Conservation (phyloP, 2,113 vertebrate species). For the Hucho hucho region DNA sequence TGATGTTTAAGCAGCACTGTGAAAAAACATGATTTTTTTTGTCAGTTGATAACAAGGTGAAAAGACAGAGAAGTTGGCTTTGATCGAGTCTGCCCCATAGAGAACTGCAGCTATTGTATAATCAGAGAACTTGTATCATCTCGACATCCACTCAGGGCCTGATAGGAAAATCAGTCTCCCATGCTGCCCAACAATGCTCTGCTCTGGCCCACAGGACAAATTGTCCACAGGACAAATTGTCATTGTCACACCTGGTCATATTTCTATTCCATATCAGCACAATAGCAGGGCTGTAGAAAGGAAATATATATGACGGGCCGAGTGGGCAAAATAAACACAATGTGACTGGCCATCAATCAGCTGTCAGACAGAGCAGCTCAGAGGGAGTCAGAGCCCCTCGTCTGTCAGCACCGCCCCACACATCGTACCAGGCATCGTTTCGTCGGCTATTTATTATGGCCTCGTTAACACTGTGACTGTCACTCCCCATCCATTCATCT, state of each 20-base stretch:
- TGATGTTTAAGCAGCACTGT: too few relatives aligned
- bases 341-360: conserved; percentile 37
- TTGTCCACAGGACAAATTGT: conserved; percentile 24
- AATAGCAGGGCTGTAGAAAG: too few relatives aligned
- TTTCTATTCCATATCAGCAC: conserved; percentile 16
- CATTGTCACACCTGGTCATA: conserved; percentile 24
- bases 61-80: too few relatives aligned
- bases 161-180: neutral
- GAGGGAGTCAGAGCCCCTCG: conserved; percentile 25
- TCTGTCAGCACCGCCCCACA: neutral
- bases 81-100: too few relatives aligned
- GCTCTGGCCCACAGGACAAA: conserved; percentile 13
- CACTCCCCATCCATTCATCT: conserved; percentile 32
- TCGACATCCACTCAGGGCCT: neutral
- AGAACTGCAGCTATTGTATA: too few relatives aligned
- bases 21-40: too few relatives aligned
- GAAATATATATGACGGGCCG: too few relatives aligned
- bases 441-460: conserved; percentile 38
- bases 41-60: too few relatives aligned
- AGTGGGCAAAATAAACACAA: conserved; percentile 19
- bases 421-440: neutral
- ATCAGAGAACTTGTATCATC: too few relatives aligned
- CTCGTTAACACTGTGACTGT: conserved; percentile 36
- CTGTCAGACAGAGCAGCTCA: conserved; percentile 9
- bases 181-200: neutral